These are phyloP conservation scores for Strigops habroptila DNA, from an alignment of 2,113 vertebrate species.

Conservation along the genomic window DNA sequence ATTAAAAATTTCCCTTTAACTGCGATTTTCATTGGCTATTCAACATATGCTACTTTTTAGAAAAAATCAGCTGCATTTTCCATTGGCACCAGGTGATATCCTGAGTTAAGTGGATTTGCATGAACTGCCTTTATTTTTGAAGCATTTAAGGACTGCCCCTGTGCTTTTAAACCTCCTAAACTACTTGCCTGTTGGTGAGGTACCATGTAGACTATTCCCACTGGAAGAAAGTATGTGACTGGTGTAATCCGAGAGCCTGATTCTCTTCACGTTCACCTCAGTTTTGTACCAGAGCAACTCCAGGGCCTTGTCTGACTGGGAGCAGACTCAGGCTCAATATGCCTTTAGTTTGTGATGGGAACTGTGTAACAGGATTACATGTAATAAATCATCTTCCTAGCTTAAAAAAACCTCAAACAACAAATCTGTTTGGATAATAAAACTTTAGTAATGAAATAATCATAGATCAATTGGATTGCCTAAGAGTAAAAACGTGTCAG, in stretches of 20 bases:
- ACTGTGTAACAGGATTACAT: background rate
- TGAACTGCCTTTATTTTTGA: background rate
- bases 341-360: background rate
- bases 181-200: background rate
- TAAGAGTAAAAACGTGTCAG: background rate
- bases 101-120: background rate
- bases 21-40: background rate
- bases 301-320: background rate
- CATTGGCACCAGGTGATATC: background rate
- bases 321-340: background rate
- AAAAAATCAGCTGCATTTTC: background rate
- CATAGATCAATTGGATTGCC: background rate
- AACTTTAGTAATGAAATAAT: constrained; percentile 37
- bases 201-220: background rate
- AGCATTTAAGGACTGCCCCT: background rate
- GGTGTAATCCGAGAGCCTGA: background rate
- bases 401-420: background rate
- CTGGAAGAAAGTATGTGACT: background rate
- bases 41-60: background rate
- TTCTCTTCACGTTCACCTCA: background rate
- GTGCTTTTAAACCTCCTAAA: background rate
- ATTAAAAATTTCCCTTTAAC: background rate
- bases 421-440: background rate
- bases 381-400: background rate
- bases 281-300: background rate